Base-by-base conservation (phyloP, 1,140 invertebrate species). In the Meloidogyne chitwoodi region DNA sequence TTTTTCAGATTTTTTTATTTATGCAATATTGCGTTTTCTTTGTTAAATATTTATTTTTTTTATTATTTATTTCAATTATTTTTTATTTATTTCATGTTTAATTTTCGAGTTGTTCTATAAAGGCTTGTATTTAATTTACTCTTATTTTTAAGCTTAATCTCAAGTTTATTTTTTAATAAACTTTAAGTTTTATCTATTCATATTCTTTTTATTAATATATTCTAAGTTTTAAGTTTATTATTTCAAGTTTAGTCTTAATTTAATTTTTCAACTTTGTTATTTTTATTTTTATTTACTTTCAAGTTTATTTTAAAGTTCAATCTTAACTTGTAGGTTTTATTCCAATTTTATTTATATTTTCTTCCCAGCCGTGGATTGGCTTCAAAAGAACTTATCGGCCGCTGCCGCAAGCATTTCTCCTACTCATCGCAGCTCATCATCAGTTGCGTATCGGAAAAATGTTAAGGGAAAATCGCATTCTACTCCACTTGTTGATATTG, bases 321-420 rank as follows among this genome's bases (percentile, higher is more conserved):
- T 0, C 19, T 48, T 19, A 19, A 19, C 2, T 4, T 56, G n/a
- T n/a, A n/a, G 16, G 44, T 16, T 48, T 56, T 56, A 56, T 56
- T n/a, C 48, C 48, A 56, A n/a, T n/a, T 56, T n/a, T 22, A n/a
- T n/a, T 16, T 19, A 0, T n/a, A n/a, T 16, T 19, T 48, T 48
- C 4, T 19, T 48, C 29, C 6, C 44, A 56, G 68, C 38, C 61
- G 56, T 73, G 71, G 71, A 73, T 73, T 73, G 71, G 71, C 71
- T 73, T 73, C 70, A 72, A 22, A 61, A 64, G 5, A 61, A 63
- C 14, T 73, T 73, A 41, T 26, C 24, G 48, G 71, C 71, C 19
- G 71, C 56, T 27, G 71, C 71, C 14, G 22, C 56, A 19, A 56
- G 38, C 24, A 63, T 73, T 63, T 73, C 71, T 16, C 71, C 71